A percentile compares a stretch with the other conserved stretches of the same genome.
phyloP scores from a whole-genome alignment of 2,888 invertebrate species.

The Liposcelis brunnea region DNA sequence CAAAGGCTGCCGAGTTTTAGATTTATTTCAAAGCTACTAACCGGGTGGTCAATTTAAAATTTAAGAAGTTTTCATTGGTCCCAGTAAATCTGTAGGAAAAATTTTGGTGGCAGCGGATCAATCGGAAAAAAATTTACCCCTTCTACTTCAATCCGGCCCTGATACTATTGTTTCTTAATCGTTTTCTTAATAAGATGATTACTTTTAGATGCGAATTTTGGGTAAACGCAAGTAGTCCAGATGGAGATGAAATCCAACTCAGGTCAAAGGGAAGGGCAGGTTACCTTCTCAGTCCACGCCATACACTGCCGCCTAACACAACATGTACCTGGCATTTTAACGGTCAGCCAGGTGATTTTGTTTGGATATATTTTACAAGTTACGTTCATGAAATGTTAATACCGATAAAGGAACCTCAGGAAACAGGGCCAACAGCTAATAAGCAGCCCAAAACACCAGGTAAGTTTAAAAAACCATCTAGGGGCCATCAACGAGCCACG shows the following conservation, averaged over 20 bases:
- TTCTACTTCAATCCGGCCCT: too few species aligned
- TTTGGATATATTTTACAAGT: conserved; percentile 77
- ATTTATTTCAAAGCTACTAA: too few species aligned
- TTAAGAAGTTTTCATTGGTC: too few species aligned
- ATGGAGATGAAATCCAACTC: conserved; percentile 30
- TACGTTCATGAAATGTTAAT: conserved; percentile 58
- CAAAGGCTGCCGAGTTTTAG: too few species aligned
- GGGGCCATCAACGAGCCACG: too few species aligned
- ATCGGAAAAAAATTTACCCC: too few species aligned
- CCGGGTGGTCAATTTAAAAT: too few species aligned
- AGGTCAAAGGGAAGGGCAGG: conserved; percentile 47
- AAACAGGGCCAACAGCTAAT: conserved; percentile 9
- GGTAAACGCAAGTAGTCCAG: conserved; percentile 53
- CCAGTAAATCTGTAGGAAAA: too few species aligned
- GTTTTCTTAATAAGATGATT: too few species aligned
- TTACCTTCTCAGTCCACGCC: conserved; percentile 56
- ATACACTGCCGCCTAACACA: conserved; percentile 69
- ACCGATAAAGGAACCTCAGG: conserved; percentile 4
- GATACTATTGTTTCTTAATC: too few species aligned
- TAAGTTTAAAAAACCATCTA: too few species aligned
- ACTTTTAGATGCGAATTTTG: conserved; percentile 48
- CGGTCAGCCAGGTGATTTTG: conserved; percentile 57
- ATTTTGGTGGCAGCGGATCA: too few species aligned
- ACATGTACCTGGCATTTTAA: conserved; percentile 75
- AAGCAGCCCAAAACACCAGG: conserved; percentile 7